Evolutionary conservation across 2,888 invertebrate species (phyloP).

Genomic region (Diadromus collaris): DNA sequence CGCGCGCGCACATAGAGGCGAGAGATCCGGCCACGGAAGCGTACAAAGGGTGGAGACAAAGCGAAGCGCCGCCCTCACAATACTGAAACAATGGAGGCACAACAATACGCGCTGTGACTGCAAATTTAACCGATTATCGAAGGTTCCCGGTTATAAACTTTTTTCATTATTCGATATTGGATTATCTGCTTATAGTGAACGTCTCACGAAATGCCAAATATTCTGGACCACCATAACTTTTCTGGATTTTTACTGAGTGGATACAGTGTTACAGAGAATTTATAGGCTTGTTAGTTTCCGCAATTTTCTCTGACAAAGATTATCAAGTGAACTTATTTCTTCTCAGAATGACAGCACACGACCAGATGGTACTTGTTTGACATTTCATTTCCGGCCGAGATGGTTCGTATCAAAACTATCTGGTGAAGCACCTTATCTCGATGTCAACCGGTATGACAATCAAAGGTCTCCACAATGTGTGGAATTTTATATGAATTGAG

Average conservation of each 20-base stretch:
- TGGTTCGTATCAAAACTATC: constrained; percentile 34
- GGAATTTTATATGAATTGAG: no score
- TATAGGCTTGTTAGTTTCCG: constrained; percentile 7
- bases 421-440: constrained; percentile 44
- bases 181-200: constrained; percentile 20
- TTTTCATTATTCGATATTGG: constrained; percentile 50
- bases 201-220: not conserved
- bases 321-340: constrained; percentile 46
- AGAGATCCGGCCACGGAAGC: constrained; percentile 75
- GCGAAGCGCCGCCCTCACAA: constrained; percentile 79
- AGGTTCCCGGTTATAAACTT: constrained; percentile 66
- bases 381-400: constrained; percentile 55
- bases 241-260: not conserved
- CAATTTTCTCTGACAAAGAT: constrained; percentile 27
- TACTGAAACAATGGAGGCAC: constrained; percentile 78
- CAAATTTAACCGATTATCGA: constrained; percentile 75
- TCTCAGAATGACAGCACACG: constrained; percentile 20
- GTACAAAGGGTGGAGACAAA: constrained; percentile 79
- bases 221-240: not conserved
- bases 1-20: constrained; percentile 64
- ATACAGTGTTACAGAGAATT: not conserved
- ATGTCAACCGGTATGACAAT: constrained; percentile 32
- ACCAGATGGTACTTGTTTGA: constrained; percentile 49
- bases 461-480: not conserved
- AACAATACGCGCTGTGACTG: constrained; percentile 74